Evolutionary conservation across 2,797 vertebrate species (phyloP), one percentile per base, ranked within the genome.

Genomic region (Paguma larvata): DNA sequence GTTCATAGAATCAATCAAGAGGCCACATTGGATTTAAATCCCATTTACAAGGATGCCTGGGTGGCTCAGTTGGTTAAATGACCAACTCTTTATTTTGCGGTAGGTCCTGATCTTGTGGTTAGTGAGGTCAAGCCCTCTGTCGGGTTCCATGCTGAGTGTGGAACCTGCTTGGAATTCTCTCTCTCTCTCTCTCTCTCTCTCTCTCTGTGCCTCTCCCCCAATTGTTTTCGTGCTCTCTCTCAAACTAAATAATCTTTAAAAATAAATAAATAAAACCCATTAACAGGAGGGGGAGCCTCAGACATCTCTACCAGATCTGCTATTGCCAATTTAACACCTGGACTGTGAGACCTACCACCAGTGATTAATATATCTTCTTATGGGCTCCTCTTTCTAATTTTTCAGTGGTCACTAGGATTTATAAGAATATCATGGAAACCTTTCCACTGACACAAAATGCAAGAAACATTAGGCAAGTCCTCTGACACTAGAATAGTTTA

Each of bases 1-100:
- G 38, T 94, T 94, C 46, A 85, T 2, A 95, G 44, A 67, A n/a
- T 84, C 59, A 91, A 32, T 51, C 68, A 89, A 84, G 25, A 85
- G 11, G 30, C 48, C 67, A n/a, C 25, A 30, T 0, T 44, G 51
- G 77, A 7, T 89, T 63, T 72, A 27, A 34, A 84, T 46, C 23
- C 63, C 5, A 9, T 77, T 72, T 59, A 62, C 10, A 85, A 13
- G 1, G 56, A 2, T 23, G 56, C 56, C 56, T 59, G 56, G 8
- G 56, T 59, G 56, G 56, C 56, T 59, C 21, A 23, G 8, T 23
- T 59, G 56, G 56, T 23, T 59, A 59, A 59, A 21, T 59, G 56
- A 23, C 16, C 56, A 59, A 59, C 56, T 59, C 21, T 59, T 59
- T 21, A 59, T 59, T 59, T 59, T 10, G 56, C 21, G 19, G 23